Base-by-base conservation (phyloP, 2,797 vertebrate species). In the Otus scops region DNA sequence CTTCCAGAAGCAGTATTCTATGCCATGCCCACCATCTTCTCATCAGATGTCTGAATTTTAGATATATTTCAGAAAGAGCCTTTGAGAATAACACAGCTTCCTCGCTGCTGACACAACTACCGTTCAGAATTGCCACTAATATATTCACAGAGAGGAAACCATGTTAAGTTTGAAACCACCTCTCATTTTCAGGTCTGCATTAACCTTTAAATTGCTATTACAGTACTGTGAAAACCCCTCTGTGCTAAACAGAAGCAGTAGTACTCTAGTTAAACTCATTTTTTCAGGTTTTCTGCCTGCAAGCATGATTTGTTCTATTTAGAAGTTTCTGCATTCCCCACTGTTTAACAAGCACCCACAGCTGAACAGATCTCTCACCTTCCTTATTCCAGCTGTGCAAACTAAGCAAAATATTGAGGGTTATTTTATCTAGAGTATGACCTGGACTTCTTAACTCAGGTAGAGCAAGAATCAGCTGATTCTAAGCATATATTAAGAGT, bases 231-330 rank as follows among this genome's bases (percentile, higher is more conserved):
- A 97, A 96, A 91, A 84, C 60, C 92, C n/a, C 53, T 97, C 79
- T 59, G 32, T 78, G 51, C 82, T 96, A 96, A 95, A 94, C 2
- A 95, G 92, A 97, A 95, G 51, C 64, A 97, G 57, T 51, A 85
- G 73, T 75, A 48, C 56, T 92, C 75, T 89, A 83, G 77, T 91
- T 92, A 89, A 96, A 96, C 56, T 23, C 4, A 21, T 81, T 79
- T 88, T 39, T 90, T 88, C 53, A 93, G 50, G 63, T 95, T 91
- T 88, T 65, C 68, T 84, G 36, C 51, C 68, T 68, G 65, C 50
- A 89, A 67, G 57, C 47, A 61, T 70, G 59, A 94, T 80, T 93
- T 94, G 77, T 92, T 97, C 97, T 97, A 95, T 96, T 97, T 94
- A 95, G 87, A 92, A 68, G 54, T 92, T 91, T 95, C 65, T 92